Evolutionary conservation across 2,888 invertebrate genomes (phyloP).

Genomic region (Leptopilina drosophilae): DNA sequence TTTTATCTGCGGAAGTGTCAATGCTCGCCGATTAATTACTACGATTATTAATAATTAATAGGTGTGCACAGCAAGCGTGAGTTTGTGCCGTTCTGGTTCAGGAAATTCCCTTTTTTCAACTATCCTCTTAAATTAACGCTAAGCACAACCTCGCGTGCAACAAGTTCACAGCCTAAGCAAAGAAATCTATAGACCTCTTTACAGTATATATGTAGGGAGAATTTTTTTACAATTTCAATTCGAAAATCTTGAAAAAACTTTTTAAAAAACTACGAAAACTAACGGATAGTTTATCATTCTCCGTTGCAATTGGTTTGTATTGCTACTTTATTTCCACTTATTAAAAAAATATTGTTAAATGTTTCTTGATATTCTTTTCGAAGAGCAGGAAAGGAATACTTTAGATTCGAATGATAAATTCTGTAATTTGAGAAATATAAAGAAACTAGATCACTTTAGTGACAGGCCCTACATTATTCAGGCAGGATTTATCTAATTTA

Average conservation of each 20-base stretch:
- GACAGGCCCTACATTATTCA: conserved; percentile 7
- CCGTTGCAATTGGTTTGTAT: too few relatives aligned
- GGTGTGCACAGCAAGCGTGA: conserved; percentile 58
- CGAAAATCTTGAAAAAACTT: not conserved
- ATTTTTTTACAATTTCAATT: too few relatives aligned
- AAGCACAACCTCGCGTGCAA: conserved; percentile 35
- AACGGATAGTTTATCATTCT: not conserved
- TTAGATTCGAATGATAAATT: not conserved
- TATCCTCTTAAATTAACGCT: conserved; percentile 40
- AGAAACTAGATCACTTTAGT: not conserved
- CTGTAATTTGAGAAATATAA: not conserved
- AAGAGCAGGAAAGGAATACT: not conserved
- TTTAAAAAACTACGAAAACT: not conserved
- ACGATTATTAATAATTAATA: conserved; percentile 73
- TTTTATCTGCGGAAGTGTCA: conserved; percentile 58
- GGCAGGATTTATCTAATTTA: conserved; percentile 34
- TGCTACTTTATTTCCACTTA: too few relatives aligned
- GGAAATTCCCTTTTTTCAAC: conserved; percentile 47
- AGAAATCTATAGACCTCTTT: not conserved
- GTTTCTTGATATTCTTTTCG: not conserved
- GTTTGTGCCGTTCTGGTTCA: conserved; percentile 61
- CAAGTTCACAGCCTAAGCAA: conserved; percentile 7
- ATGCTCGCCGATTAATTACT: conserved; percentile 67
- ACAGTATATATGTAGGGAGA: too few relatives aligned
- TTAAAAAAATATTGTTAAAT: not conserved